These are phyloP conservation scores for Bujurquina vittata DNA, from an alignment of 2,113 vertebrate species.

Conservation along the genomic window DNA sequence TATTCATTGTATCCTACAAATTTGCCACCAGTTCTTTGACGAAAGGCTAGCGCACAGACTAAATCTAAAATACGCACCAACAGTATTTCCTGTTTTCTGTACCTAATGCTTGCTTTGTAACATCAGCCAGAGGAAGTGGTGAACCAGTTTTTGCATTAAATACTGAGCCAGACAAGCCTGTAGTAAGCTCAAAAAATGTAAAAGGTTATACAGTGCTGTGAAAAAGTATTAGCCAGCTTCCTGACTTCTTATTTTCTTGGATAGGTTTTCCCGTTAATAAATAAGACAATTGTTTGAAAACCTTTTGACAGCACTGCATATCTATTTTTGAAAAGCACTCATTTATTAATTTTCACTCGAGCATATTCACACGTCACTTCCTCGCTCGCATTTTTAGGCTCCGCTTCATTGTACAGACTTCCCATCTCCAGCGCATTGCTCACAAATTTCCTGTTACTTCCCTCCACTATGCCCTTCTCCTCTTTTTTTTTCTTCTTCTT, in stretches of 20 bases:
- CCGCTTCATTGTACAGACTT: background rate
- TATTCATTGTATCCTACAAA: background rate
- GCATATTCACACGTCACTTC: slow-evolving; percentile 27
- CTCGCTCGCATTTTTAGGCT: background rate
- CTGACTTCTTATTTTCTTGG: rapidly evolving
- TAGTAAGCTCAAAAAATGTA: no score
- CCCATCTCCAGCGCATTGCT: slow-evolving; percentile 6
- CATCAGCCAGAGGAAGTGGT: background rate
- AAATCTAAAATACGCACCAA: background rate
- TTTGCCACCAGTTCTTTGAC: background rate
- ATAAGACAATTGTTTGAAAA: no score
- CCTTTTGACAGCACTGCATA: rapidly evolving
- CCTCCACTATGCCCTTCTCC: background rate
- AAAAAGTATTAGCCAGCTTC: rapidly evolving
- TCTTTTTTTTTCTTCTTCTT: background rate
- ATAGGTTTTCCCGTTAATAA: no score
- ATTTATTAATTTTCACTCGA: slow-evolving; percentile 11
- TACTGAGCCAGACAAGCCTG: background rate
- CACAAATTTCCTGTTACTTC: rapidly evolving
- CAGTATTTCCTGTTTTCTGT: background rate
- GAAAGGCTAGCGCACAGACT: background rate
- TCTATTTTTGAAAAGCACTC: background rate
- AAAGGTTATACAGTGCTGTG: rapidly evolving
- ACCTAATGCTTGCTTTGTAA: background rate
- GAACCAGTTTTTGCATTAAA: background rate